Evolutionary conservation across 2,888 invertebrate species (phyloP).

Genomic region (Macrophya annulata): DNA sequence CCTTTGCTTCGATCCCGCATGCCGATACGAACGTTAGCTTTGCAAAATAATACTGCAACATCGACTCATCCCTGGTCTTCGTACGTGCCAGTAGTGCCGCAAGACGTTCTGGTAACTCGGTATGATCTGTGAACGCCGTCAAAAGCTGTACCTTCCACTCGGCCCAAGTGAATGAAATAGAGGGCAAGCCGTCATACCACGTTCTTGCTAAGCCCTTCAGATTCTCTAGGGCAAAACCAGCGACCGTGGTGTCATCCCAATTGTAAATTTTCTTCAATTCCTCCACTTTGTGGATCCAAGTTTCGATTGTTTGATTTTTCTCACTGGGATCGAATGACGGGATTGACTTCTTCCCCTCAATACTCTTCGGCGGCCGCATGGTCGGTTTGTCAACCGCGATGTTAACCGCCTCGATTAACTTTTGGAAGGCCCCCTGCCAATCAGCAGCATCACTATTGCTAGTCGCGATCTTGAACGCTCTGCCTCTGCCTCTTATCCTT

Average conservation of each 20-base stretch:
- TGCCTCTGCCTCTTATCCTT: not conserved
- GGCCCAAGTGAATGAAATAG: no score
- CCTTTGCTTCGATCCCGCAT: slow-evolving; percentile 43
- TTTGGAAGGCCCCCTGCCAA: slow-evolving; percentile 55
- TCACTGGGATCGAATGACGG: no score
- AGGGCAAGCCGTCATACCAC: no score
- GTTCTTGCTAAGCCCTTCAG: no score
- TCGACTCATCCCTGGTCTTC: slow-evolving; percentile 50
- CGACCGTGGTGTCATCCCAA: no score
- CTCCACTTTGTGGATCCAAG: no score
- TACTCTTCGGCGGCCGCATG: not conserved
- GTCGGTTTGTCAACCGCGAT: slow-evolving; percentile 31
- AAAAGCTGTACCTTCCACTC: no score
- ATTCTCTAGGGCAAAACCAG: no score
- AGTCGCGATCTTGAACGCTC: not conserved
- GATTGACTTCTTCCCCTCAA: no score
- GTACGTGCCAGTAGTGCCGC: slow-evolving; percentile 42
- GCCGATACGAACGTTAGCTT: slow-evolving; percentile 52
- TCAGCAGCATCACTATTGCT: slow-evolving; percentile 17
- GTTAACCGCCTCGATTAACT: slow-evolving; percentile 48
- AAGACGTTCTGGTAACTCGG: slow-evolving; percentile 52
- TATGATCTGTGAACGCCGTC: no score
- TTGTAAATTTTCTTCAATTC: no score
- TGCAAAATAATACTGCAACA: slow-evolving; percentile 54
- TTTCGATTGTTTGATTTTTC: no score